A percentile compares a stretch with the other conserved stretches of the same genome.
phyloP scores from a whole-genome alignment of 2,113 vertebrate species.

The Mungos mungo region DNA sequence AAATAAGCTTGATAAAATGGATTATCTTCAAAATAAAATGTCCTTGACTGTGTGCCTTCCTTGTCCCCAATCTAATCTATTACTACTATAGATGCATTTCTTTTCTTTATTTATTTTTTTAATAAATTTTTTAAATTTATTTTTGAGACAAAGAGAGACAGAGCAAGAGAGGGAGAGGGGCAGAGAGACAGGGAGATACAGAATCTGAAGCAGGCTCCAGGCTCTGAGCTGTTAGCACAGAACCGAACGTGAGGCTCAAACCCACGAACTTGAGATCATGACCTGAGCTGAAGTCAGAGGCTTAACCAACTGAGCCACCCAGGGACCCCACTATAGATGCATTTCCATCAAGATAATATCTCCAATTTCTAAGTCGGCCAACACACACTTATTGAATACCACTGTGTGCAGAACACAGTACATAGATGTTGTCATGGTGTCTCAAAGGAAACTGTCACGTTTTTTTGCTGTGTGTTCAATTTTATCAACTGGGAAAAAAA shows the following conservation, averaged over 20 bases:
- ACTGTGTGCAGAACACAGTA: not conserved
- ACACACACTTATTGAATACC: conserved; percentile 25
- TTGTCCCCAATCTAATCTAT: not conserved
- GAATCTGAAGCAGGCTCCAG: too few relatives aligned
- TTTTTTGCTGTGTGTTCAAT: not conserved
- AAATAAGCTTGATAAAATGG: not conserved
- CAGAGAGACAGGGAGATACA: too few relatives aligned
- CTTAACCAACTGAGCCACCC: too few relatives aligned
- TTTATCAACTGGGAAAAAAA: not conserved
- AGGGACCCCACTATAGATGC: not conserved
- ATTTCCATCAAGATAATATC: conserved; percentile 6
- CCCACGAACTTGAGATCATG: too few relatives aligned
- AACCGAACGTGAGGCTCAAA: too few relatives aligned
- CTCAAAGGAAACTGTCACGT: not conserved
- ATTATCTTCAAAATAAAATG: not conserved
- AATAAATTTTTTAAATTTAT: too few relatives aligned
- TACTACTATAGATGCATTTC: conserved; percentile 31
- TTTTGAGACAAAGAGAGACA: too few relatives aligned
- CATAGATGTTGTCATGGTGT: not conserved
- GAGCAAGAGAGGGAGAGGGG: too few relatives aligned
- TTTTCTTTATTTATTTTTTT: not conserved
- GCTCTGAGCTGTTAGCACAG: too few relatives aligned
- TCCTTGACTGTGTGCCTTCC: not conserved
- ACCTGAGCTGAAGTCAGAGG: too few relatives aligned
- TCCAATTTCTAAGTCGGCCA: conserved; percentile 45